phyloP scores from a whole-genome alignment of 2,888 invertebrate genomes.

The Erebia palarica region DNA sequence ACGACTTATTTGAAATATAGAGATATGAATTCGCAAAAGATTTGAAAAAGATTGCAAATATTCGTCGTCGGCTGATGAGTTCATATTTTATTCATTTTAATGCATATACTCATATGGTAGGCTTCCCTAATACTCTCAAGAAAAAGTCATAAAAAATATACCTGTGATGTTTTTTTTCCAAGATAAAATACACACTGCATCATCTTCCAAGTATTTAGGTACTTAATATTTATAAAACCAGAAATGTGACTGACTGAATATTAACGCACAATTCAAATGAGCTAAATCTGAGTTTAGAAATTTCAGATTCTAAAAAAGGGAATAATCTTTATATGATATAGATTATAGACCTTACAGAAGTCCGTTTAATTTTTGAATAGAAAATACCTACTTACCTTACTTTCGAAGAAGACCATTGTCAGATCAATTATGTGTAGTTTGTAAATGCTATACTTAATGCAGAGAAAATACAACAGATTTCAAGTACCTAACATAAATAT shows the following conservation, averaged over 20 bases:
- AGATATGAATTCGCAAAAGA: slow-evolving; percentile 5
- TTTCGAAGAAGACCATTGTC: background rate
- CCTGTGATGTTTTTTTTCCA: slow-evolving; percentile 40
- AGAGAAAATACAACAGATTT: no score
- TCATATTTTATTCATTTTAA: slow-evolving; percentile 75
- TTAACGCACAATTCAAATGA: no score
- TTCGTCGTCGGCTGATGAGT: slow-evolving; percentile 70
- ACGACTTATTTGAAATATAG: background rate
- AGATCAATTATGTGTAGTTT: background rate
- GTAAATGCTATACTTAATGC: no score
- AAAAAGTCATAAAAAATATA: slow-evolving; percentile 51
- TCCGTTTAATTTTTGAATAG: no score
- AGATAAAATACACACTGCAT: slow-evolving; percentile 12
- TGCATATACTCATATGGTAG: slow-evolving; percentile 54
- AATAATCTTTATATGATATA: no score
- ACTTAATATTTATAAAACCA: no score
- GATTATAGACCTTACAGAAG: no score
- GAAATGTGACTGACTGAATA: no score
- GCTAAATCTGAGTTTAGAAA: background rate
- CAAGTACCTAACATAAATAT: no score
- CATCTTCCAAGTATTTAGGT: background rate
- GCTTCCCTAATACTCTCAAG: slow-evolving; percentile 41
- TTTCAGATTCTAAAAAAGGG: no score
- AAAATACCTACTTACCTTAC: background rate
- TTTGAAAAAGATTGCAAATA: slow-evolving; percentile 9